Percentiles rank a stretch among this genome's conserved stretches.
These are phyloP conservation scores for Egretta garzetta DNA, from an alignment of 2,113 vertebrate species.

Conservation along the genomic window DNA sequence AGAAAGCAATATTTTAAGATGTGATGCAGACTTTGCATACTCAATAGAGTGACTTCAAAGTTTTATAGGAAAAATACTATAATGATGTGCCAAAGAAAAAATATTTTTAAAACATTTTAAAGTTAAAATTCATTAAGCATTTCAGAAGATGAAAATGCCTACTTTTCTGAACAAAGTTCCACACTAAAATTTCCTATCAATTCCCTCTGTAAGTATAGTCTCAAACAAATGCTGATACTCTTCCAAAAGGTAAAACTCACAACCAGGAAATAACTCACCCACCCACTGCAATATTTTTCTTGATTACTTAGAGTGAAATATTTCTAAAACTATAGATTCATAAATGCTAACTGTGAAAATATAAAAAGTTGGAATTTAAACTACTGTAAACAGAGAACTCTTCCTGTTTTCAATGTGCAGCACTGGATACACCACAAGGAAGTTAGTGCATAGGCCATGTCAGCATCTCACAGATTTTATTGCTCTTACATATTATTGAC, in stretches of 20 bases:
- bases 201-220: not conserved
- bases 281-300: not conserved
- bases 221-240: not conserved
- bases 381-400: not conserved
- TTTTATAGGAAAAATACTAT: constrained; percentile 39
- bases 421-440: rapidly evolving
- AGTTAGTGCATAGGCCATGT: not conserved
- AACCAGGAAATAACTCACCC: not conserved
- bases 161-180: not conserved
- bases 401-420: not conserved
- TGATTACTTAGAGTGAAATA: not conserved
- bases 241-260: not conserved
- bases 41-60: not conserved
- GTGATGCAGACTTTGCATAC: constrained; percentile 38
- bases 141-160: not conserved
- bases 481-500: not conserved
- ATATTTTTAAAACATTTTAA: not conserved
- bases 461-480: not conserved
- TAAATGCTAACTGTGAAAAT: not conserved
- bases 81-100: constrained; percentile 32
- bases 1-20: constrained; percentile 59
- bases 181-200: not conserved
- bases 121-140: constrained; percentile 28
- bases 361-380: not conserved
- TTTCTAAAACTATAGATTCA: not conserved